phyloP scores from a whole-genome alignment of 2,113 vertebrate species.

The Noturus placidus region DNA sequence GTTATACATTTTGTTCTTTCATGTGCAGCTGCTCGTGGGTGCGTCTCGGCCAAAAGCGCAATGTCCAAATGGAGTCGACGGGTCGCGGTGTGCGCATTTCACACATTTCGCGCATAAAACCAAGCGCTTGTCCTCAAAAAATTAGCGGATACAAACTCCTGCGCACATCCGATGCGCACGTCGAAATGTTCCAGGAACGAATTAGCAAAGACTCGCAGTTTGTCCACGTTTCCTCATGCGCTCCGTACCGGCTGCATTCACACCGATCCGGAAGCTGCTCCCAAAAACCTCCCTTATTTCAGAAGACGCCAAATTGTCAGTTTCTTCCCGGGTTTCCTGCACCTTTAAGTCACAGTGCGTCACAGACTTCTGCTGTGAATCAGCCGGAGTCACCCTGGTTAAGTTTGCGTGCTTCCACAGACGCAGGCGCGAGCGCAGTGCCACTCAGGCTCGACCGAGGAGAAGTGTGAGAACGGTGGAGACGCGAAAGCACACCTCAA shows the following conservation, averaged over 20 bases:
- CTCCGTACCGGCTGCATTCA: not conserved
- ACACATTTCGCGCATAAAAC: not conserved
- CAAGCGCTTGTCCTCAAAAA: not conserved
- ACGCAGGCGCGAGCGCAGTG: constrained; percentile 33
- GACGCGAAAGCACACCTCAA: constrained; percentile 28
- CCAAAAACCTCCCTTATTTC: not conserved
- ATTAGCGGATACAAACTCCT: not conserved
- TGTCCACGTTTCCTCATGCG: not conserved
- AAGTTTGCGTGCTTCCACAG: constrained; percentile 4
- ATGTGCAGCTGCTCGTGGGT: not conserved
- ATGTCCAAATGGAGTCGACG: not conserved
- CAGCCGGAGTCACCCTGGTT: not conserved
- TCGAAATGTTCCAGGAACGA: not conserved
- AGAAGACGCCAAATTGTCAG: not conserved
- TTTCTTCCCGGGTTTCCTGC: not conserved
- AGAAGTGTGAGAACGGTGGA: not conserved
- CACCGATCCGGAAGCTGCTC: not conserved
- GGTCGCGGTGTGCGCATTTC: constrained; percentile 14
- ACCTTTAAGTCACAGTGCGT: not conserved
- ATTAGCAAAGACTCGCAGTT: not conserved
- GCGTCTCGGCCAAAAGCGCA: constrained; percentile 17
- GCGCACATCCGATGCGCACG: not conserved
- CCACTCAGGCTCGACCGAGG: not conserved
- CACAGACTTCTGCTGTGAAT: not conserved
- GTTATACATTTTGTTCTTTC: not conserved